These are phyloP conservation scores for Allobates femoralis DNA, from an alignment of 2,797 vertebrate genomes.

Conservation along the genomic window DNA sequence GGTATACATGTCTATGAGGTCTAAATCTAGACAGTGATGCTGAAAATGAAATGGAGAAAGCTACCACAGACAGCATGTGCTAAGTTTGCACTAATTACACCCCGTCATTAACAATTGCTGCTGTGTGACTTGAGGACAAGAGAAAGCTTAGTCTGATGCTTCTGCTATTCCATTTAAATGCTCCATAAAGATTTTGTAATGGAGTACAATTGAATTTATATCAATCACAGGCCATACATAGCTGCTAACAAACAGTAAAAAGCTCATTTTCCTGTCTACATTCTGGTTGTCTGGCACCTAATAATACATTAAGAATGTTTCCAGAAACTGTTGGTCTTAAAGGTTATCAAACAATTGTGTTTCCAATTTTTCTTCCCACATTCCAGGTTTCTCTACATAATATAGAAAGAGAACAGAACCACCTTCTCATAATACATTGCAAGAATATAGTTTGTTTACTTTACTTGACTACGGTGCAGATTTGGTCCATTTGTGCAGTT, in stretches of 20 bases:
- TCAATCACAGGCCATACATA: neutral
- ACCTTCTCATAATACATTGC: neutral
- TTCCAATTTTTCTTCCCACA: neutral
- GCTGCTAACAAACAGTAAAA: neutral
- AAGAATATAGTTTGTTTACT: neutral
- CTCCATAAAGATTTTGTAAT: constrained; percentile 1
- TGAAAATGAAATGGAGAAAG: neutral
- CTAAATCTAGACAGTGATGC: neutral
- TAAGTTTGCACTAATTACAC: neutral
- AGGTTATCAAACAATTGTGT: neutral
- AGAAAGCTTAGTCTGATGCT: neutral
- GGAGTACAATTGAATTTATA: constrained; percentile 27
- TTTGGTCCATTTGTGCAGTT: neutral
- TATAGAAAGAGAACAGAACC: neutral
- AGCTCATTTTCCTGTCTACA: neutral
- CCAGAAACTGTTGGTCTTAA: neutral
- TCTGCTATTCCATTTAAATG: neutral
- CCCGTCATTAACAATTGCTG: neutral
- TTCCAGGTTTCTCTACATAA: neutral
- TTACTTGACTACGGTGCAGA: neutral
- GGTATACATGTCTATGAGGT: neutral
- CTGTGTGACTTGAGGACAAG: constrained; percentile 8
- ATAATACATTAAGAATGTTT: constrained; percentile 4
- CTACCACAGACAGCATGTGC: neutral
- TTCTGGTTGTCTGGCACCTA: neutral